phyloP scores from a whole-genome alignment of 53 echinoderm and acorn worm genomes.

The Holothuria leucospilota region DNA sequence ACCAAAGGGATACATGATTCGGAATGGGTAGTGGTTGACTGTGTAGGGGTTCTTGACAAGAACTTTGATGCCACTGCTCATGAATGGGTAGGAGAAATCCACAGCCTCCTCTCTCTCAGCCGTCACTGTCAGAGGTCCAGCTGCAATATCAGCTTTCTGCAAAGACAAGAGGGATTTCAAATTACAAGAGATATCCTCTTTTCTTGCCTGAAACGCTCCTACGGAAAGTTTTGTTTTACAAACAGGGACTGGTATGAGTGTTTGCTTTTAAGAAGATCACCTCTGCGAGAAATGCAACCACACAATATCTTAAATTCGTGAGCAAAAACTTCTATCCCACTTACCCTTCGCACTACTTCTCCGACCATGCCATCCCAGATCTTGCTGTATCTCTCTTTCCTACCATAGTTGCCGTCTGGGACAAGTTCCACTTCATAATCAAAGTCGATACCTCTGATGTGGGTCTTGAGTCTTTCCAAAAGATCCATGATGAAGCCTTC shows the following conservation, averaged over 20 bases:
- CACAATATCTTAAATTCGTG: no score
- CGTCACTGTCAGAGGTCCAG: slow-evolving; percentile 94
- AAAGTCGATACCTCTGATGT: slow-evolving; percentile 86
- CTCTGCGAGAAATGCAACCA: no score
- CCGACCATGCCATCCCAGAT: slow-evolving; percentile 98
- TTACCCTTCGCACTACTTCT: slow-evolving; percentile 88
- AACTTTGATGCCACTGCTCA: slow-evolving; percentile 90
- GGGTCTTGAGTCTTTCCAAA: slow-evolving; percentile 80
- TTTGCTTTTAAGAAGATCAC: no score
- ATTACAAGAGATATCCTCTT: neutral
- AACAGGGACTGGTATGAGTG: no score
- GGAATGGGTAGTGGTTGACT: slow-evolving; percentile 85
- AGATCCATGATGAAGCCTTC: slow-evolving; percentile 98
- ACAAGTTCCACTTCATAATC: slow-evolving; percentile 95
- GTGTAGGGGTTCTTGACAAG: slow-evolving; percentile 84
- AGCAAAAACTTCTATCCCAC: neutral
- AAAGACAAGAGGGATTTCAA: slow-evolving; percentile 9
- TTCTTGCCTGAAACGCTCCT: neutral
- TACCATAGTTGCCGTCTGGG: slow-evolving; percentile 83
- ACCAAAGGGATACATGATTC: slow-evolving; percentile 94
- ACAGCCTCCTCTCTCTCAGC: slow-evolving; percentile 78
- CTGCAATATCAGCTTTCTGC: slow-evolving; percentile 99
- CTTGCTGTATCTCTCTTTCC: slow-evolving; percentile 67
- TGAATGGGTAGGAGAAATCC: slow-evolving; percentile 97
- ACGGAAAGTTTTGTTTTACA: neutral